Evolutionary conservation across 2,888 invertebrate species (phyloP).

Genomic region (Aleiodes leptofemur): DNA sequence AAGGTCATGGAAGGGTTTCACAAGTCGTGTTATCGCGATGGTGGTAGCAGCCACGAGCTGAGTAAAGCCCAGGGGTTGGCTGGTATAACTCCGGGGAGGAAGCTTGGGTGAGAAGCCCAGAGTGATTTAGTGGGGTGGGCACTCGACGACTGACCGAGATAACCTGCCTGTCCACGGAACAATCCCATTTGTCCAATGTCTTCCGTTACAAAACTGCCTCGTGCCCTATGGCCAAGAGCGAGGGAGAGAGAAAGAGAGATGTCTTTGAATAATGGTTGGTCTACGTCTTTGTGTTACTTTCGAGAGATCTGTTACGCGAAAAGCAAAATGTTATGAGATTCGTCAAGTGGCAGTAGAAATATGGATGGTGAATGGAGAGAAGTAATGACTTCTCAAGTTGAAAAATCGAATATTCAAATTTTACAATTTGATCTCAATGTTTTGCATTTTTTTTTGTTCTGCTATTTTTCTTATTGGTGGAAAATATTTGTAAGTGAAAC

Average conservation of each 20-base stretch:
- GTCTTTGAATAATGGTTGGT: constrained; percentile 66
- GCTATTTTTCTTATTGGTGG: too few relatives aligned
- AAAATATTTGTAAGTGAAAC: too few relatives aligned
- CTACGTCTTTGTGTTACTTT: constrained; percentile 17
- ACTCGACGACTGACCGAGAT: constrained; percentile 74
- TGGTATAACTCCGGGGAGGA: constrained; percentile 55
- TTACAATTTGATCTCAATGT: too few relatives aligned
- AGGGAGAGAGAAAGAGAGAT: constrained; percentile 37
- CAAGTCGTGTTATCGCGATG: constrained; percentile 65
- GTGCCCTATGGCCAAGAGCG: constrained; percentile 51
- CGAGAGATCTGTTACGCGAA: neutral
- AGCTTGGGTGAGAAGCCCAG: constrained; percentile 64
- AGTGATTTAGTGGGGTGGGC: constrained; percentile 73
- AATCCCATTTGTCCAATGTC: constrained; percentile 74
- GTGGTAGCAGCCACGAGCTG: constrained; percentile 57
- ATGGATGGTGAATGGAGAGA: too few relatives aligned
- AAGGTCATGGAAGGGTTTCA: constrained; percentile 56
- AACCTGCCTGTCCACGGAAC: constrained; percentile 73
- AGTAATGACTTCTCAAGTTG: neutral
- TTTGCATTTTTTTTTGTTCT: too few relatives aligned
- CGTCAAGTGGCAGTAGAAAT: too few relatives aligned
- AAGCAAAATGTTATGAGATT: neutral
- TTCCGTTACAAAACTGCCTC: constrained; percentile 73
- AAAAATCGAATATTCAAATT: too few relatives aligned
- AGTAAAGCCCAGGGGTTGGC: constrained; percentile 51